A percentile compares a stretch with the other conserved stretches of the same genome.
These are phyloP conservation scores for Helostoma temminkii DNA, from an alignment of 2,797 vertebrate species.

Conservation along the genomic window DNA sequence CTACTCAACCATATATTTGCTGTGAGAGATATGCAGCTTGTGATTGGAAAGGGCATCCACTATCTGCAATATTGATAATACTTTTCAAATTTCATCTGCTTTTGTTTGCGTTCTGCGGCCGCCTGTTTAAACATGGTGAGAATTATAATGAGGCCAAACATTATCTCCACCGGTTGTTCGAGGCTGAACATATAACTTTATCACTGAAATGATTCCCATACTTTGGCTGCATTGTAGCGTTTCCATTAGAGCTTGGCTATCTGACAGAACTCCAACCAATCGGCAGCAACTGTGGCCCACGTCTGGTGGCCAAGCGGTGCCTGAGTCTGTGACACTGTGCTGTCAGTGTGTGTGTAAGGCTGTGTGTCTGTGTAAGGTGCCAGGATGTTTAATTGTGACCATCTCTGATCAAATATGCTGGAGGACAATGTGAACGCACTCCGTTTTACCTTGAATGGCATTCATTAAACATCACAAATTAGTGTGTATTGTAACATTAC, in stretches of 20 bases:
- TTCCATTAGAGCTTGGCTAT: slow-evolving; percentile 99
- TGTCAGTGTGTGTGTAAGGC: slow-evolving; percentile 39
- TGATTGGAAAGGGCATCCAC: slow-evolving; percentile 99
- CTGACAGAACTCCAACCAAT: slow-evolving; percentile 96
- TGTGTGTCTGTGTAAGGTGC: slow-evolving; percentile 51
- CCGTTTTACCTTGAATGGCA: slow-evolving; percentile 56
- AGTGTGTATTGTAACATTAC: slow-evolving; percentile 20
- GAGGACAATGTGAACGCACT: slow-evolving; percentile 59
- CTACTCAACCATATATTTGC: slow-evolving; percentile 99
- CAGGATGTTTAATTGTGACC: slow-evolving; percentile 72
- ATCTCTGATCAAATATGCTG: slow-evolving; percentile 73
- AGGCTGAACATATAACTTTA: slow-evolving; percentile 99
- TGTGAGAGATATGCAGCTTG: slow-evolving; percentile 98
- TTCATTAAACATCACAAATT: slow-evolving; percentile 27
- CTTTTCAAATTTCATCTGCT: slow-evolving; percentile 99
- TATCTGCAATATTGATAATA: slow-evolving; percentile 99
- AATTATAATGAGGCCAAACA: slow-evolving; percentile 99
- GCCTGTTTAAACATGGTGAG: slow-evolving; percentile 99
- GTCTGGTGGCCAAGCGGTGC: slow-evolving; percentile 89
- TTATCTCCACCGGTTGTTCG: slow-evolving; percentile 98
- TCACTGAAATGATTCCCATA: slow-evolving; percentile 99
- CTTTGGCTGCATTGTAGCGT: slow-evolving; percentile 99
- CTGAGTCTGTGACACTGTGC: slow-evolving; percentile 70
- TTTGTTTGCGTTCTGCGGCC: slow-evolving; percentile 99
- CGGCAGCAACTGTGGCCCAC: slow-evolving; percentile 90